Percentiles rank a stretch among this genome's conserved stretches.
Conservation (phyloP, 2,888 invertebrate species). For the Orchestes rusci region DNA sequence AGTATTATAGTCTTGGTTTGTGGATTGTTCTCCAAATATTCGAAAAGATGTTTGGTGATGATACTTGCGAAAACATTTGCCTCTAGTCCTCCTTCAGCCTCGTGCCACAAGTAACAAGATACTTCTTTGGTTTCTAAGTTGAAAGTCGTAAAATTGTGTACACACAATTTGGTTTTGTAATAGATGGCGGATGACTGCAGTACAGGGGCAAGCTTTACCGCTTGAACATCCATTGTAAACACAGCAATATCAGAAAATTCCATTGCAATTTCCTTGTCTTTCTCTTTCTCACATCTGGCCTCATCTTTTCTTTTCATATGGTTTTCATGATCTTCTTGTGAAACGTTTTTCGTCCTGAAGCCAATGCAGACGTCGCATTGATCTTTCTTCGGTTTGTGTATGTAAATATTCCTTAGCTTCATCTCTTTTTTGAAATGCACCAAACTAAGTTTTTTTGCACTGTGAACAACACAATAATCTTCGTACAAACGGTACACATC, state of each 20-base stretch:
- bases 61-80: slow-evolving; percentile 16
- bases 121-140: slow-evolving; percentile 13
- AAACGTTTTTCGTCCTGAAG: not conserved
- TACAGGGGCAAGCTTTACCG: slow-evolving; percentile 9
- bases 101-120: slow-evolving; percentile 21
- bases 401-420: not conserved
- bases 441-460: not conserved
- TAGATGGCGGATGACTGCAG: slow-evolving; percentile 19
- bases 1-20: slow-evolving; percentile 13
- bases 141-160: slow-evolving; percentile 25
- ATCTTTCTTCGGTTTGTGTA: not conserved
- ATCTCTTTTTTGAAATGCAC: not conserved
- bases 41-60: slow-evolving; percentile 18
- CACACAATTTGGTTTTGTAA: slow-evolving; percentile 24
- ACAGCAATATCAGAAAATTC: not conserved
- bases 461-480: not conserved
- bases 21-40: slow-evolving; percentile 14
- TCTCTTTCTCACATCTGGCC: not conserved
- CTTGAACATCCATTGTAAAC: not conserved
- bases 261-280: not conserved
- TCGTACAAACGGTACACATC: not conserved
- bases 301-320: not conserved
- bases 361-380: not conserved
- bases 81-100: slow-evolving; percentile 17
- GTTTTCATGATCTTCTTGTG: not conserved